A percentile compares a stretch with the other conserved stretches of the same genome.
These are phyloP conservation scores for Drosophila trapezifrons DNA, from an alignment of 1,140 invertebrate genomes.

Conservation along the genomic window DNA sequence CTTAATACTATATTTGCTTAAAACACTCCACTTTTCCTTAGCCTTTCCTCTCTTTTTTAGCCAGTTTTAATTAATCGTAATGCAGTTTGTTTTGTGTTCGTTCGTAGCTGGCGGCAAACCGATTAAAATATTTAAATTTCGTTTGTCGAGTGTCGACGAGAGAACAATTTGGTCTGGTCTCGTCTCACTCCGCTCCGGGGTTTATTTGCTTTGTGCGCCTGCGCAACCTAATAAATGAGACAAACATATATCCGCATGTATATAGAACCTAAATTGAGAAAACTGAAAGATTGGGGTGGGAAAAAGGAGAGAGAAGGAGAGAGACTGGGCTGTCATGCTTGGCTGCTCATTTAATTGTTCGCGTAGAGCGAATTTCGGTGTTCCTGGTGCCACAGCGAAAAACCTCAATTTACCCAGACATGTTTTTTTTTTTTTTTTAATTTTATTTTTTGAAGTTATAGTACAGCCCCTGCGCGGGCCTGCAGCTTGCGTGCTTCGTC, in stretches of 20 bases:
- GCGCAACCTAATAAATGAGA: constrained; percentile 76
- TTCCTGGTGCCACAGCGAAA: constrained; percentile 50
- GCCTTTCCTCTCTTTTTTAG: background rate
- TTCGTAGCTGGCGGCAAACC: constrained; percentile 41
- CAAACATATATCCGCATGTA: constrained; percentile 48
- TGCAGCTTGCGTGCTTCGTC: constrained; percentile 21
- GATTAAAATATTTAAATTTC: constrained; percentile 82
- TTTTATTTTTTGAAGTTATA: background rate
- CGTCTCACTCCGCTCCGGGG: constrained; percentile 7
- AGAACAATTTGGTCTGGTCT: constrained; percentile 53
- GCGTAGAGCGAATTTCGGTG: constrained; percentile 72
- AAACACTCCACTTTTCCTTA: background rate
- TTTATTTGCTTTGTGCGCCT: constrained; percentile 54
- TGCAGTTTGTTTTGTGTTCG: constrained; percentile 22
- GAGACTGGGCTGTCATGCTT: constrained; percentile 58
- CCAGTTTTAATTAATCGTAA: constrained; percentile 38
- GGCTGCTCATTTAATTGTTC: constrained; percentile 77
- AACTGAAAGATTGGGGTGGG: constrained; percentile 15
- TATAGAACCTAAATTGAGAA: constrained; percentile 1
- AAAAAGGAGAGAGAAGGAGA: background rate
- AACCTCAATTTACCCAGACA: constrained; percentile 24
- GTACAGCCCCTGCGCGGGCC: constrained; percentile 3
- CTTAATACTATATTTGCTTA: no score
- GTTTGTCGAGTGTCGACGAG: constrained; percentile 47
- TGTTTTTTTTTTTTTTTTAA: background rate